A percentile compares a stretch with the other conserved stretches of the same genome.
Evolutionary conservation across 2,797 vertebrate species (phyloP).

Genomic region (Amphiprion clarkii): DNA sequence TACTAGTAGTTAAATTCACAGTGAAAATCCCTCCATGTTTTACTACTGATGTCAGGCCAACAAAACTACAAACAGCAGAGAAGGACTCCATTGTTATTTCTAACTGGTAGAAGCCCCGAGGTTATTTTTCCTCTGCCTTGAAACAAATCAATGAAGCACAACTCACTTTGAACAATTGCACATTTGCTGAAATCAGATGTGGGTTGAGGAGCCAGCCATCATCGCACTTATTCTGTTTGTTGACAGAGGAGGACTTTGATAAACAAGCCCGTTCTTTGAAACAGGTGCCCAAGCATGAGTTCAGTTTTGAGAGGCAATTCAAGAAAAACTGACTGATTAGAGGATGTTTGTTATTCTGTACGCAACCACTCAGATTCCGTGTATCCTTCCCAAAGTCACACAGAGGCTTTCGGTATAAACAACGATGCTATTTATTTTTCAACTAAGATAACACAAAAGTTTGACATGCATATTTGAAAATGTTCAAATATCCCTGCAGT

Average conservation of each 20-base stretch:
- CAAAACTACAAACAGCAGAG: constrained; percentile 72
- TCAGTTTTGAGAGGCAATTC: constrained; percentile 67
- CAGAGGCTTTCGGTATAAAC: constrained; percentile 48
- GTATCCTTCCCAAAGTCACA: constrained; percentile 58
- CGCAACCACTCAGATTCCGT: constrained; percentile 56
- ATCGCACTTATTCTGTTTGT: constrained; percentile 75
- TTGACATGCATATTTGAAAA: constrained; percentile 46
- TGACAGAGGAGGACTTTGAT: constrained; percentile 79
- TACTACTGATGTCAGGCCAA: constrained; percentile 66
- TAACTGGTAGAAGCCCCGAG: constrained; percentile 81
- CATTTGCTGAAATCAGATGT: constrained; percentile 84
- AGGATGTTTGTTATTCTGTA: constrained; percentile 73
- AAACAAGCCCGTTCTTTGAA: constrained; percentile 77
- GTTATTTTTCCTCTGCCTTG: constrained; percentile 84
- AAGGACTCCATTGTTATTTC: constrained; percentile 85
- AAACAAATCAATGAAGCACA: constrained; percentile 86
- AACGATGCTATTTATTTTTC: constrained; percentile 48
- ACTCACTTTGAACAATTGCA: constrained; percentile 85
- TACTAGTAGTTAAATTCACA: constrained; percentile 42
- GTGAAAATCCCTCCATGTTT: constrained; percentile 64
- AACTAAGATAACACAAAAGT: constrained; percentile 13
- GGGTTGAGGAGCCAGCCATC: constrained; percentile 76
- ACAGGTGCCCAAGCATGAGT: constrained; percentile 74
- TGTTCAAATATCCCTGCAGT: constrained; percentile 34
- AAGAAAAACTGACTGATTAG: constrained; percentile 67